A percentile compares a stretch with the other conserved stretches of the same genome.
These are phyloP conservation scores for Sterrhoptilus dennistouni DNA, from an alignment of 2,113 vertebrate genomes.

Conservation along the genomic window DNA sequence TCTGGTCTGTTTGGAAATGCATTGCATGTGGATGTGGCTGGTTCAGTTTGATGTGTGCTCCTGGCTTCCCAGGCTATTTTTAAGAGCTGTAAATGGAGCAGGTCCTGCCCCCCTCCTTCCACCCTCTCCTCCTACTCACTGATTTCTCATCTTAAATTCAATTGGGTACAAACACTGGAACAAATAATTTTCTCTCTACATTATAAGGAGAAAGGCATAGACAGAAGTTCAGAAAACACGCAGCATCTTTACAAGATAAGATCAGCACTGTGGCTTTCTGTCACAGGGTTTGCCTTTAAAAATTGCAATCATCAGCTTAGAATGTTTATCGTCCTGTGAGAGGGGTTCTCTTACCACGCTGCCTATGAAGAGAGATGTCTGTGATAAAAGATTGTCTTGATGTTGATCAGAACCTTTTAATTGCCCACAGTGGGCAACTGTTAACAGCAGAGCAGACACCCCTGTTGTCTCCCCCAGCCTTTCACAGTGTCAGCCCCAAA, in stretches of 20 bases:
- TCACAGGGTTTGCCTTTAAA: slow-evolving; percentile 18
- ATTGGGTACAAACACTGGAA: slow-evolving; percentile 30
- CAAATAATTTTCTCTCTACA: slow-evolving; percentile 35
- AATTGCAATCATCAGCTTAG: slow-evolving; percentile 3
- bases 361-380: neutral
- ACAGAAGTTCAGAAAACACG: neutral
- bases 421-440: neutral
- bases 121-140: neutral
- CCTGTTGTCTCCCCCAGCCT: neutral
- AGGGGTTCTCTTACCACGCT: neutral
- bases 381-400: neutral
- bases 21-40: slow-evolving; percentile 2
- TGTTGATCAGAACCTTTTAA: slow-evolving; percentile 27
- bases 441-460: neutral
- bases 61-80: slow-evolving; percentile 33
- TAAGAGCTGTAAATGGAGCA: slow-evolving; percentile 47
- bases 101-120: neutral
- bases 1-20: slow-evolving; percentile 39
- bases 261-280: neutral
- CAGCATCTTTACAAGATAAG: neutral
- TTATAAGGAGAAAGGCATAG: neutral
- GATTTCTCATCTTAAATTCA: slow-evolving; percentile 51
- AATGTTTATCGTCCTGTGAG: neutral
- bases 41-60: slow-evolving; percentile 13
- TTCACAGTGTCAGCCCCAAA: neutral